A percentile compares a stretch with the other conserved stretches of the same genome.
These are phyloP conservation scores for Pogonocichla stellata DNA, from an alignment of 2,113 vertebrate genomes.

Conservation along the genomic window DNA sequence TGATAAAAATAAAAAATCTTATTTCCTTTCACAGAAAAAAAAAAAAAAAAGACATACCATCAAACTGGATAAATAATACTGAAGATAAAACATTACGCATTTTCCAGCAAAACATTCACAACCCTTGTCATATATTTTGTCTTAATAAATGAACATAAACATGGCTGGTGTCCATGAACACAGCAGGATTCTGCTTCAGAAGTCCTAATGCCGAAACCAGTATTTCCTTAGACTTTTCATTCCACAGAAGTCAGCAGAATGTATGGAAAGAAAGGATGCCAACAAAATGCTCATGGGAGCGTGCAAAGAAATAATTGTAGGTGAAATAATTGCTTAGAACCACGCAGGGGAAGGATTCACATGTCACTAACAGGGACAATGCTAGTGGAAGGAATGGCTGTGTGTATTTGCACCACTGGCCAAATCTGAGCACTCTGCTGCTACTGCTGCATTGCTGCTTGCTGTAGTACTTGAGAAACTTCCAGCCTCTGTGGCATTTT, in stretches of 20 bases:
- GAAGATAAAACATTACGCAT: neutral
- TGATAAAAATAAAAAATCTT: neutral
- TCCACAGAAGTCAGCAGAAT: neutral
- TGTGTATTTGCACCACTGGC: too few relatives aligned
- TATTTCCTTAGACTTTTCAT: neutral
- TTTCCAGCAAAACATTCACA: neutral
- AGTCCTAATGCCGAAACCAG: neutral
- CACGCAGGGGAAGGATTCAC: neutral
- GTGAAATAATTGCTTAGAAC: neutral
- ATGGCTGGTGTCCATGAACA: neutral
- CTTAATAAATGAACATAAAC: neutral
- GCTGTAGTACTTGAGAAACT: neutral
- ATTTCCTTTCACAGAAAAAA: neutral
- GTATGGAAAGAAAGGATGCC: neutral
- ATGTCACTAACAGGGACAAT: rapidly evolving
- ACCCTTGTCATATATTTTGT: neutral
- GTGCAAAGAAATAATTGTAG: neutral
- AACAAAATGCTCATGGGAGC: neutral
- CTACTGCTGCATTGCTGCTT: neutral
- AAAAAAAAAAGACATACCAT: neutral
- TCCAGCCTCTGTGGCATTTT: neutral
- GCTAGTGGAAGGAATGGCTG: neutral
- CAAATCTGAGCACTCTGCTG: neutral
- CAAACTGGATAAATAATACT: neutral
- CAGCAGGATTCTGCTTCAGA: neutral